Base-by-base conservation (phyloP, 2,113 vertebrate genomes). In the Onychostoma macrolepis region DNA sequence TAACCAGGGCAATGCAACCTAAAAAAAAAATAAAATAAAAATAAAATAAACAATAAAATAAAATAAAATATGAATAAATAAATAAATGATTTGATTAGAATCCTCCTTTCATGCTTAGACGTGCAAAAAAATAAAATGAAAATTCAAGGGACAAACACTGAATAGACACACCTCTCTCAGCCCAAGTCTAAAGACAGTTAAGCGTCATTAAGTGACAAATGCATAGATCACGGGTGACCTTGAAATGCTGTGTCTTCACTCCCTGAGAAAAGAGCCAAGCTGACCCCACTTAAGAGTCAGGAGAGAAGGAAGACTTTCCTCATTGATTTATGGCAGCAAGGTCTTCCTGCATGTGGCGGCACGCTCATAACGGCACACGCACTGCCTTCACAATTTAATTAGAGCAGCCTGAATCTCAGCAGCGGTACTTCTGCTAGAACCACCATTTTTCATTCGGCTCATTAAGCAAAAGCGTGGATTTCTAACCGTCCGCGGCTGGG, bases 191-290 rank as follows among this genome's bases (percentile, higher is more conserved):
- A 83, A 50, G 63, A 48, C 28, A 78, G 43, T 67, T 45, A 69
- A 36, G 24, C 26, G 6, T 38, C 41, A 78, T 86, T 79, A 80
- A 80, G 67, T 65, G 67, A 56, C 86, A 84, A 81, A 38, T 41
- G 53, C 38, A 65, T 67, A 26, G 24, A 61, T 28, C 53, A n/a
- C 9, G 90, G 90, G 77, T 92, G 93, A 95, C 95, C 94, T 92
- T 90, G 90, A 94, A 93, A 84, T 88, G 87, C 86, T 87, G 86
- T 38, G 90, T 91, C 90, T 80, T 80, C 92, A 87, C 41, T 75
- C 89, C 87, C 89, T 86, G 87, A 92, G 30, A 85, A 82, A 80
- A 87, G 33, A 28, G 17, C 56, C 91, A n/a, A 38, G 80, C 81
- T 84, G 74, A 90, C 91, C 91, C 86, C 85, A 87, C 92, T 86